Evolutionary conservation across 1,140 invertebrate genomes (phyloP).

Genomic region (Catajapyx aquilonaris): DNA sequence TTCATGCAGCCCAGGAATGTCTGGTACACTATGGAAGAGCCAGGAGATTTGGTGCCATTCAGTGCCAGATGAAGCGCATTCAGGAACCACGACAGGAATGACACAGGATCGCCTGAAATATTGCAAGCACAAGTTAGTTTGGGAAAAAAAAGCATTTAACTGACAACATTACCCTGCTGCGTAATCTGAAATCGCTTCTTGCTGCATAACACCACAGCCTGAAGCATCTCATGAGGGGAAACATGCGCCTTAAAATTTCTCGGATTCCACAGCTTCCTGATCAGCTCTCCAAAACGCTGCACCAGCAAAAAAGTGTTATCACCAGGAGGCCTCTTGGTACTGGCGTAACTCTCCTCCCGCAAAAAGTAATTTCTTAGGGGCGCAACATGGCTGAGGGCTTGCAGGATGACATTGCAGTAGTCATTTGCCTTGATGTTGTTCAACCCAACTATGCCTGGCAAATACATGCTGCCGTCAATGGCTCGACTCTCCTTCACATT

Average conservation of each 20-base stretch:
- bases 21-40: conserved; percentile 83
- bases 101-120: conserved; percentile 72
- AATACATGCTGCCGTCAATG: conserved; percentile 90
- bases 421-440: conserved; percentile 99
- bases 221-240: conserved; percentile 98
- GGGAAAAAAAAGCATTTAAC: conserved; percentile 2
- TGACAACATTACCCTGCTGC: conserved; percentile 72
- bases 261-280: conserved; percentile 98
- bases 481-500: conserved; percentile 77
- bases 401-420: conserved; percentile 93
- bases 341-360: conserved; percentile 74
- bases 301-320: conserved; percentile 80
- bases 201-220: conserved; percentile 95
- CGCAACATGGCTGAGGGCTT: conserved; percentile 85
- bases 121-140: no score
- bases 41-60: conserved; percentile 62
- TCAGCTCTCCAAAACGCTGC: conserved; percentile 89
- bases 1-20: conserved; percentile 90
- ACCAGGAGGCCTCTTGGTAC: conserved; percentile 75
- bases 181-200: conserved; percentile 98
- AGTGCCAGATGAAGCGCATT: conserved; percentile 80
- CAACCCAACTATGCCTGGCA: conserved; percentile 87
- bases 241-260: conserved; percentile 98
- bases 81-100: conserved; percentile 91
- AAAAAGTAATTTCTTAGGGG: conserved; percentile 90